phyloP scores from a whole-genome alignment of 37 sponge, comb jelly and placozoan species.

The Tethya wilhelma region DNA sequence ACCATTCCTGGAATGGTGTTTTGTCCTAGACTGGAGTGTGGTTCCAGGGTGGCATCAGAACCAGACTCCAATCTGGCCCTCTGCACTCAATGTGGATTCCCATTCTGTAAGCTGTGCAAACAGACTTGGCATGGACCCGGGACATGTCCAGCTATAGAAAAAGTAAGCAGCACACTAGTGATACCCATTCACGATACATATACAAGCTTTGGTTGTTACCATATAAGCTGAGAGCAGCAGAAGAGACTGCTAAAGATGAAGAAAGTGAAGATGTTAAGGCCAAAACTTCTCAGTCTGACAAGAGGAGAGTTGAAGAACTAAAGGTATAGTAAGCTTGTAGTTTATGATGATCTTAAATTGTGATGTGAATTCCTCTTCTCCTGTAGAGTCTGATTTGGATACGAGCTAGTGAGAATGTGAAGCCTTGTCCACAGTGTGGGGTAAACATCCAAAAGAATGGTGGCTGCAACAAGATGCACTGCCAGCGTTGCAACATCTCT shows the following conservation, averaged over 20 bases:
- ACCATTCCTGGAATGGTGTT: slow-evolving; percentile 76
- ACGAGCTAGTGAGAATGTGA: slow-evolving; percentile 36
- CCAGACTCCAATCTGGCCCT: slow-evolving; percentile 52
- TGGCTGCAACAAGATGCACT: slow-evolving; percentile 79
- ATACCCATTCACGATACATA: too few relatives aligned
- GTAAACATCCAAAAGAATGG: slow-evolving; percentile 66
- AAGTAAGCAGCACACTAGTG: too few relatives aligned
- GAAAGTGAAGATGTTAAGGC: slow-evolving; percentile 9
- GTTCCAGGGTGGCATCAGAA: slow-evolving; percentile 57
- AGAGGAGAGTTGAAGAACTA: slow-evolving; percentile 52
- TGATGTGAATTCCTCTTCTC: not conserved
- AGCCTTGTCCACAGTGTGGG: slow-evolving; percentile 55
- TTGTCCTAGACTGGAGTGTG: slow-evolving; percentile 64
- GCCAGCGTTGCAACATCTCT: slow-evolving; percentile 26
- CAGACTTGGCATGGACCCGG: slow-evolving; percentile 71
- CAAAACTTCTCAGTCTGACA: not conserved
- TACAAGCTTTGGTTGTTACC: too few relatives aligned
- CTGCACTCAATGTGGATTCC: slow-evolving; percentile 53
- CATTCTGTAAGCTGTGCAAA: slow-evolving; percentile 71
- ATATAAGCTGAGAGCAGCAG: not conserved
- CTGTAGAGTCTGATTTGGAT: slow-evolving; percentile 62
- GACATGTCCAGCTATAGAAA: slow-evolving; percentile 37
- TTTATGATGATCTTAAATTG: not conserved
- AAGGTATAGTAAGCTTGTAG: slow-evolving; percentile 17
- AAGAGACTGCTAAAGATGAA: not conserved